Conservation (phyloP, 1,140 invertebrate genomes). For the Nasonia longicornis region DNA sequence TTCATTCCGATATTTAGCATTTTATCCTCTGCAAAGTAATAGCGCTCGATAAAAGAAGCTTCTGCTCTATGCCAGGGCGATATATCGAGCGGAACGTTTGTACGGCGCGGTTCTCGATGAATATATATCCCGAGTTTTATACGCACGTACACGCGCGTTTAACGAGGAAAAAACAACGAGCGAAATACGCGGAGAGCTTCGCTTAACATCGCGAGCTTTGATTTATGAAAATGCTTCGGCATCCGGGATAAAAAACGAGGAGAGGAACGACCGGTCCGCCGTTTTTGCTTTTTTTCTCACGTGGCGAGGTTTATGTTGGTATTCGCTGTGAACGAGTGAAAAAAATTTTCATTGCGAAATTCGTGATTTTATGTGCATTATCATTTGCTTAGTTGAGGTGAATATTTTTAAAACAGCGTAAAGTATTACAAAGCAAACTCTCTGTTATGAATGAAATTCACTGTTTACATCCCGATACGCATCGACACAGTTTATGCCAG, state of each 20-base stretch:
- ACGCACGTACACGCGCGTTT: background rate
- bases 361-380: background rate
- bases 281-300: conserved; percentile 1
- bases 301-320: background rate
- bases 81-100: conserved; percentile 11
- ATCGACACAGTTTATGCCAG: no score
- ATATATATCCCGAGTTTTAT: conserved; percentile 10
- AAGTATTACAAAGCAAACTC: no score
- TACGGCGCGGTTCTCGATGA: no score
- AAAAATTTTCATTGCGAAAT: conserved; percentile 9
- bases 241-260: background rate
- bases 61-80: background rate
- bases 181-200: background rate
- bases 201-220: conserved; percentile 16
- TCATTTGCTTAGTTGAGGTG: no score
- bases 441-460: no score
- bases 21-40: conserved; percentile 1
- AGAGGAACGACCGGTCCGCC: background rate
- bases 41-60: conserved; percentile 7
- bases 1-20: background rate
- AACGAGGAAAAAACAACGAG: background rate
- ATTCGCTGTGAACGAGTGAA: background rate
- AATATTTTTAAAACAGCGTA: no score
- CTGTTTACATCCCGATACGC: no score
- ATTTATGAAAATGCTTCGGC: conserved; percentile 33